Conservation (phyloP, 2,113 vertebrate genomes). For the Limnothrissa miodon region DNA sequence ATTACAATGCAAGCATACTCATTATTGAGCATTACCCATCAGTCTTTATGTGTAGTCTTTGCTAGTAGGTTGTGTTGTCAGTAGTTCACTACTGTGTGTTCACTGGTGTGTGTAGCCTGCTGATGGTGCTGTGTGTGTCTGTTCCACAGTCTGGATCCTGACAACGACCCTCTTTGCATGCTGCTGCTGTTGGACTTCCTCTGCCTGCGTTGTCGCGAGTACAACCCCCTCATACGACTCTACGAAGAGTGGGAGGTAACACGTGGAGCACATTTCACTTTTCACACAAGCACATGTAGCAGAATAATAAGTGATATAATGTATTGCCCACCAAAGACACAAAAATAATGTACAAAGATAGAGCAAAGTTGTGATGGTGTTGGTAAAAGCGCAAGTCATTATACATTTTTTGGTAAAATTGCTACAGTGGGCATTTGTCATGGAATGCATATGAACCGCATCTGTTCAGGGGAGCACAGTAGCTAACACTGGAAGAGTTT, state of each 20-base stretch:
- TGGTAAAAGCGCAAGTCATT: not conserved
- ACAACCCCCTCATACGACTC: conserved; percentile 79
- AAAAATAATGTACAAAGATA: no score
- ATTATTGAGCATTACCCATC: not conserved
- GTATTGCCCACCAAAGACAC: no score
- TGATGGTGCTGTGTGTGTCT: not conserved
- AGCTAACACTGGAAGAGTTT: not conserved
- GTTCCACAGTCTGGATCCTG: conserved; percentile 83
- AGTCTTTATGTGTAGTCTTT: not conserved
- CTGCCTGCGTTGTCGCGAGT: conserved; percentile 83
- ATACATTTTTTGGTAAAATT: not conserved
- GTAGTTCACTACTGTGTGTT: not conserved
- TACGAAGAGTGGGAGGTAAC: conserved; percentile 95
- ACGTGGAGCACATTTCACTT: not conserved
- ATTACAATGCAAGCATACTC: not conserved
- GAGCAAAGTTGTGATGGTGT: not conserved
- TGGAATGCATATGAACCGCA: not conserved
- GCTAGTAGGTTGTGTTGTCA: not conserved
- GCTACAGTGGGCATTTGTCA: not conserved
- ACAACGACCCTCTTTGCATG: conserved; percentile 90
- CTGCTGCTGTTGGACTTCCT: conserved; percentile 89
- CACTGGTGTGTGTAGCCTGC: not conserved
- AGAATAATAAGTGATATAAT: no score
- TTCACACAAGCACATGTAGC: no score
- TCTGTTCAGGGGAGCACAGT: not conserved